Evolutionary conservation across 2,888 invertebrate genomes (phyloP).

Genomic region (Drosophila siamana): DNA sequence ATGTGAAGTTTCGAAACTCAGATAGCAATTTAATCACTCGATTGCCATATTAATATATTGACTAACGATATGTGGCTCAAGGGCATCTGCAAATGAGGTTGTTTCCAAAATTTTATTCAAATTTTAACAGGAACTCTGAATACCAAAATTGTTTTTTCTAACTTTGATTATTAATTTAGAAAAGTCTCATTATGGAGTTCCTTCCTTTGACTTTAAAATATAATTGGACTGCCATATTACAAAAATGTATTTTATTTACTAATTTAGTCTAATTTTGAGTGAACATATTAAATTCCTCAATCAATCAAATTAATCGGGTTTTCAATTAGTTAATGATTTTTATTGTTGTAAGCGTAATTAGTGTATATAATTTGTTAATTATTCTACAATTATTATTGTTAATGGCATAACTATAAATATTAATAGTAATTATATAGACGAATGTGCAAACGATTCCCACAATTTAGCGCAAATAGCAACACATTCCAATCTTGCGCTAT

Average conservation of each 20-base stretch:
- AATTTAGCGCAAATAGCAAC: constrained; percentile 2
- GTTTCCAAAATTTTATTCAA: no score
- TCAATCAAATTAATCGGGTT: neutral
- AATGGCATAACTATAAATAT: neutral
- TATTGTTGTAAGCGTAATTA: constrained; percentile 2
- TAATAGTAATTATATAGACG: neutral
- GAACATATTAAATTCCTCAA: neutral
- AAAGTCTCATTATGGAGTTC: constrained; percentile 8
- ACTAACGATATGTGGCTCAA: no score
- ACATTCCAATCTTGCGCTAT: neutral
- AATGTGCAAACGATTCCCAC: constrained; percentile 5
- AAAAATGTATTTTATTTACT: neutral
- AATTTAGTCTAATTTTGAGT: neutral
- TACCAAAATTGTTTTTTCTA: neutral
- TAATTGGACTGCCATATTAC: neutral
- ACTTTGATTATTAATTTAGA: neutral
- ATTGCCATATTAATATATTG: neutral
- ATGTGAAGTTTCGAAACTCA: neutral
- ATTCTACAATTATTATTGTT: constrained; percentile 4
- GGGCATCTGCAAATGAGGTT: no score
- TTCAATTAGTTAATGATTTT: neutral
- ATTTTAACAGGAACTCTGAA: neutral
- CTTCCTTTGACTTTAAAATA: constrained; percentile 3
- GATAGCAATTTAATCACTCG: neutral
- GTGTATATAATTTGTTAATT: constrained; percentile 2